Conservation (phyloP, 2,888 invertebrate species). For the Cryptus viduatorius region DNA sequence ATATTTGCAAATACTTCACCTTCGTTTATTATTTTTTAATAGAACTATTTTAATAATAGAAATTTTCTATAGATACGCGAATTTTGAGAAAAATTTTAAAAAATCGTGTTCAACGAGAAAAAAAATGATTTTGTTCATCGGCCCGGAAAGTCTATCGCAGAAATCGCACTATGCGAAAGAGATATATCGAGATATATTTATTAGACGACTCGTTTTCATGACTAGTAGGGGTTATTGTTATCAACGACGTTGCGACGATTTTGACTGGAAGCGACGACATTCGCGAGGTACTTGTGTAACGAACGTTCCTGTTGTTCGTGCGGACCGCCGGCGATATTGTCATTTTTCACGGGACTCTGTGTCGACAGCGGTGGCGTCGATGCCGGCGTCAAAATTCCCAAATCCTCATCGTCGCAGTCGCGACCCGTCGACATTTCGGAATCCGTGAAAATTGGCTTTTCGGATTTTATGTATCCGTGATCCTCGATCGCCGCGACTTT, state of each 20-base stretch:
- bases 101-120: background rate
- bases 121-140: background rate
- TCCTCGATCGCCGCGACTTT: constrained; percentile 79
- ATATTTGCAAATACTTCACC: background rate
- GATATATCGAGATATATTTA: constrained; percentile 17
- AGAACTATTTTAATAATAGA: background rate
- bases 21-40: background rate
- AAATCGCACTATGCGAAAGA: constrained; percentile 11
- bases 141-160: background rate
- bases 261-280: constrained; percentile 65
- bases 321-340: constrained; percentile 32
- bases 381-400: constrained; percentile 82
- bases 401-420: constrained; percentile 73
- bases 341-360: constrained; percentile 69
- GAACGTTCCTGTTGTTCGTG: constrained; percentile 65
- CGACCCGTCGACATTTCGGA: constrained; percentile 64
- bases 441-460: constrained; percentile 69
- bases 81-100: background rate
- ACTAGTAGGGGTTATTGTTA: constrained; percentile 68
- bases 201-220: constrained; percentile 44
- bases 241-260: constrained; percentile 66
- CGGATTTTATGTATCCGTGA: constrained; percentile 80
- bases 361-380: constrained; percentile 76
- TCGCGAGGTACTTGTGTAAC: constrained; percentile 72
- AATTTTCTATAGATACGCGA: background rate